These are phyloP conservation scores for Excalfactoria chinensis DNA, from an alignment of 2,113 vertebrate genomes.

Conservation along the genomic window DNA sequence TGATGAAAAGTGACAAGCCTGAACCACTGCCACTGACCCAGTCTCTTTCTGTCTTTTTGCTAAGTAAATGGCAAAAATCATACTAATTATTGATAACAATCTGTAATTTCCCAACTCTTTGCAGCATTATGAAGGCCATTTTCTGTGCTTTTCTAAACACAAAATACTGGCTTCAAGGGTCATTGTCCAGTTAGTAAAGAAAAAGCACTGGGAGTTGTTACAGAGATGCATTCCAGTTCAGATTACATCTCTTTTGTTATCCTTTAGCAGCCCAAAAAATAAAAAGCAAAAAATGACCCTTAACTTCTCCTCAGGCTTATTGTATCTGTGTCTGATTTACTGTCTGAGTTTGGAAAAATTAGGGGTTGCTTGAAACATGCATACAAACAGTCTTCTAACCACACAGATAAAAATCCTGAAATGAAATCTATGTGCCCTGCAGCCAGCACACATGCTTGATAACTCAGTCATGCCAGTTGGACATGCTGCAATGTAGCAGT, in stretches of 20 bases:
- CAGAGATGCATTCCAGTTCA: background rate
- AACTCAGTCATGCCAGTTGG: background rate
- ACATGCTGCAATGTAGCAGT: accelerated
- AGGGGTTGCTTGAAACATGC: background rate
- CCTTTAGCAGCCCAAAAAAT: background rate
- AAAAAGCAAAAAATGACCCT: background rate
- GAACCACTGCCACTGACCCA: conserved; percentile 55
- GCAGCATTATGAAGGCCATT: conserved; percentile 5
- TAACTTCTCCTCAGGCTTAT: background rate
- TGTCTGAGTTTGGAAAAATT: background rate
- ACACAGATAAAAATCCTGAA: background rate
- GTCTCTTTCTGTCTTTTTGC: conserved; percentile 33
- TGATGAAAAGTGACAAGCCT: conserved; percentile 73
- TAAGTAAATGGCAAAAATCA: conserved; percentile 53
- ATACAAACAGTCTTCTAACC: background rate
- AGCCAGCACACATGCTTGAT: background rate
- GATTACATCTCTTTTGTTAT: background rate
- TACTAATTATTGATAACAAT: conserved; percentile 67
- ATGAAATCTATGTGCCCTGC: background rate
- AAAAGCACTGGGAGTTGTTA: background rate
- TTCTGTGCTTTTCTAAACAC: background rate
- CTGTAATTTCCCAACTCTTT: conserved; percentile 54
- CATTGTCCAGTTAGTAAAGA: background rate
- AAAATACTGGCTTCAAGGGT: background rate
- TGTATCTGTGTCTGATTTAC: background rate